Percentiles rank a stretch among this genome's conserved stretches.
Evolutionary conservation across 2,113 vertebrate species (phyloP).

Genomic region (Hylia prasina): DNA sequence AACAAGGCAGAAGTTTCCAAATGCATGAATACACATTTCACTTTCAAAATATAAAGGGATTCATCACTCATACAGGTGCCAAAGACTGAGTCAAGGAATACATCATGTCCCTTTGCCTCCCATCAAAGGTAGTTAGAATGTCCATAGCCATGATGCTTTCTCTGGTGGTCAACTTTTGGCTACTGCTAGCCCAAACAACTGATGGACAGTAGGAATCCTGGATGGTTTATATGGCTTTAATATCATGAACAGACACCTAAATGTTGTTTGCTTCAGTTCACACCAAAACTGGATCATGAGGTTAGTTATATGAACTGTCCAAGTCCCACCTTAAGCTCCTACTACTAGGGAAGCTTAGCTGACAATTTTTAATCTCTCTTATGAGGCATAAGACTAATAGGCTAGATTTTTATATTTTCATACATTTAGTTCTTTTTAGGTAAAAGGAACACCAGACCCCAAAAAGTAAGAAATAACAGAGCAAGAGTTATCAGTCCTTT

Average conservation of each 20-base stretch:
- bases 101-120: not conserved
- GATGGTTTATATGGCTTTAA: not conserved
- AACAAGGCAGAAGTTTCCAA: not conserved
- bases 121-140: not conserved
- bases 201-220: not conserved
- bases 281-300: not conserved
- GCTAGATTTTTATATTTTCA: not conserved
- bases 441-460: not conserved
- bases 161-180: accelerated
- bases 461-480: not conserved
- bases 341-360: not conserved
- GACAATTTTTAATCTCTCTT: not conserved
- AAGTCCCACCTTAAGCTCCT: not conserved
- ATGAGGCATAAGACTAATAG: not conserved
- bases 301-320: not conserved
- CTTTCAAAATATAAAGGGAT: not conserved
- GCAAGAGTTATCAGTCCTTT: not conserved
- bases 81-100: not conserved
- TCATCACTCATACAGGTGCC: not conserved
- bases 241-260: not conserved
- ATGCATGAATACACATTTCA: not conserved
- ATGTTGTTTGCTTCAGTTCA: not conserved
- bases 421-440: not conserved
- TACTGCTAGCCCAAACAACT: not conserved
- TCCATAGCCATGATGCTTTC: not conserved